A percentile compares a stretch with the other conserved stretches of the same genome.
These are phyloP conservation scores for Onychomys torridus DNA, from an alignment of 2,797 vertebrate species.

Conservation along the genomic window DNA sequence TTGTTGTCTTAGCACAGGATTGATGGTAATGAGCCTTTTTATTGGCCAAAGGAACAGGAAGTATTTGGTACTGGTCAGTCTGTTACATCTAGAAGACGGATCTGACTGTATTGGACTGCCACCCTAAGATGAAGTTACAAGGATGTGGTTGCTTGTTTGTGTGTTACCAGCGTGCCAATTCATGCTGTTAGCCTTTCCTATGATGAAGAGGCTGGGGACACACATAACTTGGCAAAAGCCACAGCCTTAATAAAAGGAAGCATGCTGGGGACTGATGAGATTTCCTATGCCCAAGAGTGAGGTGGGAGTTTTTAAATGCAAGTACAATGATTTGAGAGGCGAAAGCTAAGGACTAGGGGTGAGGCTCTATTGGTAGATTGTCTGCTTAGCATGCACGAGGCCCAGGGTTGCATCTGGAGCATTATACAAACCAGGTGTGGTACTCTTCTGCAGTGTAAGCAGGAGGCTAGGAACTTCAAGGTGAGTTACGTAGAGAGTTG, in stretches of 20 bases:
- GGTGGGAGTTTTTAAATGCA: background rate
- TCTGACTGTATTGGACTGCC: background rate
- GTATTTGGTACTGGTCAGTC: background rate
- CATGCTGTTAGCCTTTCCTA: background rate
- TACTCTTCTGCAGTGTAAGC: background rate
- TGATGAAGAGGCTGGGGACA: background rate
- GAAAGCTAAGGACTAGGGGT: no score
- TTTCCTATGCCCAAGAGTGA: background rate
- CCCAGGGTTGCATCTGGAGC: background rate
- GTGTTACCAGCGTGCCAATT: background rate
- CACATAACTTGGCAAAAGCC: background rate
- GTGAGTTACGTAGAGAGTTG: background rate
- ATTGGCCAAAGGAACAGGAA: background rate
- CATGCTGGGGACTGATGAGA: background rate
- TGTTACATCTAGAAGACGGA: background rate
- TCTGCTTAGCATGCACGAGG: background rate
- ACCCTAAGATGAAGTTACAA: background rate
- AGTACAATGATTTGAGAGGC: background rate
- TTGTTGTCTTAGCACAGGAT: constrained; percentile 3
- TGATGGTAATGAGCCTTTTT: background rate
- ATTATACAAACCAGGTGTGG: no score
- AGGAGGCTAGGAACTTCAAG: background rate
- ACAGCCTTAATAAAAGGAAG: background rate
- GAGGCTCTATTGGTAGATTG: background rate
- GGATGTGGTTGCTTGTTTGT: background rate